Base-by-base conservation (phyloP, 2,113 vertebrate genomes). In the Plestiodon gilberti region DNA sequence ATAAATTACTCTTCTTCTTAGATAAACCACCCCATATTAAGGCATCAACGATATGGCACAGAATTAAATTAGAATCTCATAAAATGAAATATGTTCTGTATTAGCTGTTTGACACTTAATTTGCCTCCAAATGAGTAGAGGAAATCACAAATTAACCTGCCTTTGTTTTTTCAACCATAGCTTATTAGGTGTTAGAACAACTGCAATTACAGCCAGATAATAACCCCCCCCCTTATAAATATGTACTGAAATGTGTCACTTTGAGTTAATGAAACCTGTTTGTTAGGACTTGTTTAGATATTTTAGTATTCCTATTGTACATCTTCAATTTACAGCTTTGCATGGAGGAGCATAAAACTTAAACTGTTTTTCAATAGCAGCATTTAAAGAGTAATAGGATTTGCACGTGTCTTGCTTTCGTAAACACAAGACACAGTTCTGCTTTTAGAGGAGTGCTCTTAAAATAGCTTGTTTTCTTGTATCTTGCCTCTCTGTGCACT, bases 51-150 rank as follows among this genome's bases (percentile, higher is more conserved):
- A 96, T 97, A 98, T 95, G 97, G 97, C 93, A 92, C 94, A 96
- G 98, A 98, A 99, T 99, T 98, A 98, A 99, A 99, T 99, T 99
- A 99, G 98, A 99, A 99, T 98, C 98, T 98, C 98, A 98, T 98
- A 98, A 98, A 98, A 98, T 99, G 98, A 99, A 99, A 99, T 99
- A 99, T 99, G 98, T 97, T 97, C 96, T 93, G 95, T 99, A 98
- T 99, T 99, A 99, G 98, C 98, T 98, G 97, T 97, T 98, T 99
- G 98, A 99, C 98, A 99, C 98, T 99, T 99, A 98, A 99, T 99
- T 99, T 99, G 98, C 98, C 97, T 99, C 97, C 97, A 98, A 99
- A 99, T 98, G 98, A 98, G 98, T 97, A 96, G 96, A 98, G 98
- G 98, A 99, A 99, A 98, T 98, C 98, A 98, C 98, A 99, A 99